Conservation (phyloP, 1,140 invertebrate genomes). For the Papilio dardanus region DNA sequence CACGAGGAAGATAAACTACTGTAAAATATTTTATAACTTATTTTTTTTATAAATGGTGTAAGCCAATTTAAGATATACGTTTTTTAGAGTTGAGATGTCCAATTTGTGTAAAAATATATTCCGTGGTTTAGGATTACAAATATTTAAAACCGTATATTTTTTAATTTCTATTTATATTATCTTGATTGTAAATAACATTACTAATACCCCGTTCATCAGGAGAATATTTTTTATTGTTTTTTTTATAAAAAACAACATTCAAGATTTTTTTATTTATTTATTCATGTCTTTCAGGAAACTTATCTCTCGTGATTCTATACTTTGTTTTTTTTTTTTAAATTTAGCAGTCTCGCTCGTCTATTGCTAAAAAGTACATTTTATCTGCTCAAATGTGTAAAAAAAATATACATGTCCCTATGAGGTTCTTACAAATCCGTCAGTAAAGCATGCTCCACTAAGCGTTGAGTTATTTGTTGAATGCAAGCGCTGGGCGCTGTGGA, state of each 20-base stretch:
- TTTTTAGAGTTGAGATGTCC: neutral
- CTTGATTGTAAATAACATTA: neutral
- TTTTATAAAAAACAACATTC: too few relatives aligned
- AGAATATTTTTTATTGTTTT: too few relatives aligned
- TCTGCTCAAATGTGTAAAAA: neutral
- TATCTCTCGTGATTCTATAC: too few relatives aligned
- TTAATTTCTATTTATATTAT: too few relatives aligned
- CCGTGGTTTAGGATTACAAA: neutral
- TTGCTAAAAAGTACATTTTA: neutral
- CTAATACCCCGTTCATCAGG: too few relatives aligned
- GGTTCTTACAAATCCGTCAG: neutral
- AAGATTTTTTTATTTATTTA: too few relatives aligned
- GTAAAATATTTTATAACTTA: conserved; percentile 8
- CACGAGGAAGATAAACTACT: neutral
- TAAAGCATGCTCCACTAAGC: conserved; percentile 13
- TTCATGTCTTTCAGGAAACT: too few relatives aligned
- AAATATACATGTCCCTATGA: neutral
- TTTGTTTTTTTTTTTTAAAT: too few relatives aligned
- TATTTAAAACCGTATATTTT: too few relatives aligned
- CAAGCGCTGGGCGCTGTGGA: neutral
- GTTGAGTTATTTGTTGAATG: conserved; percentile 10
- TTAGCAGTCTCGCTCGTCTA: neutral
- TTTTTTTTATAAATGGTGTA: neutral
- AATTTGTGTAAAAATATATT: neutral
- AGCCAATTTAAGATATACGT: neutral